phyloP scores from a whole-genome alignment of 2,113 vertebrate genomes.

The Pagrus major region DNA sequence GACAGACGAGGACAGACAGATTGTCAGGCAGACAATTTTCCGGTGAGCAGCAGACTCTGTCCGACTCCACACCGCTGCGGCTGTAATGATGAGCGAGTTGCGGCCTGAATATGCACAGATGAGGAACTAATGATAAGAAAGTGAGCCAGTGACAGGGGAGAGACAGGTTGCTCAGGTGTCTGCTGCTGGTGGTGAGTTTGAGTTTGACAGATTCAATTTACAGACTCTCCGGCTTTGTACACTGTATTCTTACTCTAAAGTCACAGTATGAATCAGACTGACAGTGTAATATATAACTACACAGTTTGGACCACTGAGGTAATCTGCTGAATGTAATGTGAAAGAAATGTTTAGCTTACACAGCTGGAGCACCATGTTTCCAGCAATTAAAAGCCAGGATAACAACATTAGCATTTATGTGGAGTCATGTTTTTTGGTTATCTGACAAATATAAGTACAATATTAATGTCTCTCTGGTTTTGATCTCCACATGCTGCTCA shows the following conservation, averaged over 20 bases:
- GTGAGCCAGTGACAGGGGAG: constrained; percentile 44
- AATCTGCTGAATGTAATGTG: too few species aligned
- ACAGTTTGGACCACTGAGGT: too few species aligned
- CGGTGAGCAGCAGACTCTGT: constrained; percentile 60
- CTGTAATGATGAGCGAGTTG: constrained; percentile 67
- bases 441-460: too few species aligned
- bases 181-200: constrained; percentile 18
- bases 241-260: constrained; percentile 20
- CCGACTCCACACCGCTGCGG: constrained; percentile 24
- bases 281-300: background rate
- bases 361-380: too few species aligned
- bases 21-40: constrained; percentile 68
- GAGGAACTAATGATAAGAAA: constrained; percentile 70
- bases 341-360: too few species aligned
- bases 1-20: constrained; percentile 51
- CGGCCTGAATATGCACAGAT: constrained; percentile 54
- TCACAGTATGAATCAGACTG: constrained; percentile 17
- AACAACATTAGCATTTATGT: too few species aligned
- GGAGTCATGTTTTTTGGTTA: too few species aligned
- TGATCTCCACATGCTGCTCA: too few species aligned
- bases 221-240: constrained; percentile 21
- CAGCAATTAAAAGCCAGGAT: too few species aligned
- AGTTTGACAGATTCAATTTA: constrained; percentile 53
- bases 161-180: constrained; percentile 45
- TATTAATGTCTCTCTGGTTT: too few species aligned